Base-by-base conservation (phyloP, 2,797 vertebrate genomes). In the Crenuchus spilurus region DNA sequence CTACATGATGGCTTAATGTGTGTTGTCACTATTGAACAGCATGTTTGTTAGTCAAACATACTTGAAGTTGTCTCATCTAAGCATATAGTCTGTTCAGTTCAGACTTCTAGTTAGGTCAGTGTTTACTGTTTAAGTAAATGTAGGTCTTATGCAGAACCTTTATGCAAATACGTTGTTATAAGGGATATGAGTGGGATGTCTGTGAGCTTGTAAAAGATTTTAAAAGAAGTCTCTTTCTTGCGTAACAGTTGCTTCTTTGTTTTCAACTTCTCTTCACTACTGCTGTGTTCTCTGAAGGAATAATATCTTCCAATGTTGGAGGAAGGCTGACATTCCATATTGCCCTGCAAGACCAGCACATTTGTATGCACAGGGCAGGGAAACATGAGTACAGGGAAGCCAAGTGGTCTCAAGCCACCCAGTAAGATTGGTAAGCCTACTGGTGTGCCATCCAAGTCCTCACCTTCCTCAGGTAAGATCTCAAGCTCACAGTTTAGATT, bases 361-460 rank as follows among this genome's bases (percentile, higher is more conserved):
- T 63, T 74, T 65, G 42, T 2, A 74, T 73, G 70, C 63, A 64
- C 72, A 72, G 67, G 65, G 44, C 46, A n/a, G 48, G 83, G 63
- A 83, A 90, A 90, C 81, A 94, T 95, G 94, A 96, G 92, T 74
- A 87, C 92, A 82, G 91, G 94, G 35, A 98, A 97, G 70, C 93
- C 91, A 46, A 99, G 97, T 74, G 95, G 97, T 80, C 92, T 99
- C 39, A 99, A 98, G 80, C 95, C 95, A 66, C 97, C 97, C 20
- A 94, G 88, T 76, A 98, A 95, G 89, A 97, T 97, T 83, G 88
- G 87, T 48, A 97, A 95, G 79, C 93, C 95, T 1, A 88, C 94
- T 6, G 84, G 83, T 28, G 80, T 84, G 0, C 78, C 94, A 44
- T 14, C 90, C 74, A 96, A 92, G 89, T 88, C 92, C 1, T 90